Evolutionary conservation across 2,797 vertebrate genomes (phyloP), one percentile per base, ranked within the genome.

Genomic region (Sebastolobus altivelis): DNA sequence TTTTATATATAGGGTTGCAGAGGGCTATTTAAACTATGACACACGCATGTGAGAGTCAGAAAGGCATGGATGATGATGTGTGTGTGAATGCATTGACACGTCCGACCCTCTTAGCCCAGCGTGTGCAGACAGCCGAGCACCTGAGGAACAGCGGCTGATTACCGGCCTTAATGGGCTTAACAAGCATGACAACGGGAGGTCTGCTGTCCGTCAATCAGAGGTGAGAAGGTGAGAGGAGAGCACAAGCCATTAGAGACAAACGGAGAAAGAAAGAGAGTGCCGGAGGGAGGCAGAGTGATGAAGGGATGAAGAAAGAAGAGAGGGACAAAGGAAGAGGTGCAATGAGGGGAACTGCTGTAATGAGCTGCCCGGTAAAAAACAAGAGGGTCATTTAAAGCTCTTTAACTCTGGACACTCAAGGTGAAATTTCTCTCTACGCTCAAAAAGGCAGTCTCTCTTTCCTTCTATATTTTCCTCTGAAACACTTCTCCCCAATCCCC

Each of bases 151-250:
- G 71, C 14, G 5, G 83, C 77, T 89, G 90, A 93, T 93, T 89
- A 89, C 75, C 58, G 68, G 77, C 75, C 82, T 86, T 93, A 94
- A 94, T 94, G 86, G 89, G 80, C 83, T 90, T 91, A 94, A 94
- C 86, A 89, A 92, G 87, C 80, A 82, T 86, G 92, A 92, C 90
- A 91, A 82, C 68, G 49, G 89, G 87, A 88, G 88, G 85, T 90
- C 88, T 83, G 87, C 82, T 90, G 87, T 92, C 88, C 79, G 85
- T 91, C 94, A 91, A 81, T 92, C 85, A 88, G 81, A 81, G 85
- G 79, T 85, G 71, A 91, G 77, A 60, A 74, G 79, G 78, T 78
- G 70, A 89, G 59, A 81, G 73, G 68, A 79, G 33, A 3, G 40
- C 58, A 71, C 25, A 74, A 86, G 73, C 40, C 76, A 88, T 88